Percentiles rank a stretch among this genome's conserved stretches.
These are phyloP conservation scores for Melanaphis sacchari DNA, from an alignment of 1,140 invertebrate species.

Conservation along the genomic window DNA sequence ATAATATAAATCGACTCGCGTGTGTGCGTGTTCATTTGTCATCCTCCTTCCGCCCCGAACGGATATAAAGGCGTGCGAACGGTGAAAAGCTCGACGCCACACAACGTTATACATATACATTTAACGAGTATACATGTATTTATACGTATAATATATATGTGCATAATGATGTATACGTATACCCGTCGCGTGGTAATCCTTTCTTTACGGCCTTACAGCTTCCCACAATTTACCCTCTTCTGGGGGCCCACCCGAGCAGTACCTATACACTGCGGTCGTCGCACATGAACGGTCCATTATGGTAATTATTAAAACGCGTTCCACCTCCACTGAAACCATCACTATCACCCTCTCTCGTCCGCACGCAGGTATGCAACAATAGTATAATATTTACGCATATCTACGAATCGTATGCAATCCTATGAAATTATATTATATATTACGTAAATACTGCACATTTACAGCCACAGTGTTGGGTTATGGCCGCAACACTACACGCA, in stretches of 20 bases:
- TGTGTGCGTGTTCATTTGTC: neutral
- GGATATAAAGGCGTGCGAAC: neutral
- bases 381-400: neutral
- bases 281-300: conserved; percentile 21
- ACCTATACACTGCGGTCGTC: neutral
- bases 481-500: neutral
- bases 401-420: neutral
- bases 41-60: neutral
- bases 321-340: too few species aligned
- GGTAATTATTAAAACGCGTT: conserved; percentile 32
- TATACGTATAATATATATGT: neutral
- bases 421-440: neutral
- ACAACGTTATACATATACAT: neutral
- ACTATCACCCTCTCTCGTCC: neutral
- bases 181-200: conserved; percentile 14
- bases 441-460: neutral
- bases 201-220: conserved; percentile 29
- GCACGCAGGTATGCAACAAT: neutral
- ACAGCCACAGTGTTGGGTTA: neutral
- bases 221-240: neutral
- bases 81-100: neutral
- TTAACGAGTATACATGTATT: neutral
- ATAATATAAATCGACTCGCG: conserved; percentile 7
- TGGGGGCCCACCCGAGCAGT: neutral
- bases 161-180: neutral